Evolutionary conservation across 92 coral and sea anemone genomes (phyloP), one percentile per base, ranked within the genome.

Genomic region (Galaxea fascicularis): DNA sequence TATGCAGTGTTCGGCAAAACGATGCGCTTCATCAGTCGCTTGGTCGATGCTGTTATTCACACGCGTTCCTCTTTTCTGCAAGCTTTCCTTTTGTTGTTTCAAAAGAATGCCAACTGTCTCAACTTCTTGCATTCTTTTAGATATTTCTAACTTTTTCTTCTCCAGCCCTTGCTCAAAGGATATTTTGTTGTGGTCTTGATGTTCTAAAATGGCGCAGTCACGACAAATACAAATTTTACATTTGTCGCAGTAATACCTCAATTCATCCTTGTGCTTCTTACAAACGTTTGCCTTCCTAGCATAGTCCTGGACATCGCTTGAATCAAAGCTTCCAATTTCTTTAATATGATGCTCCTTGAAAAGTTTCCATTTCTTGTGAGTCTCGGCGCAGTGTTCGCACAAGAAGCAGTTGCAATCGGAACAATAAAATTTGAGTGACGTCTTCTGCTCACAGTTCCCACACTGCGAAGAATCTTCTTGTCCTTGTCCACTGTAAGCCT

Each of bases 181-280:
- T 6, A 58, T 29, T 45, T 31, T 35, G 80, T 76, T 76, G 84
- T 88, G 91, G 17, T 71, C 84, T 6, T 70, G 86, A 66, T 88
- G 91, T 5, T 76, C 84, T 30, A 88, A 82, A 3, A 82, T 56
- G 29, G 84, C 91, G 82, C 91, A 88, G 73, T 88, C 88, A 31
- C 91, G 91, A 56, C 91, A 88, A 28, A 88, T 82, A 39, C 78
- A 68, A 22, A 18, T 39, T 22, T 66, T 53, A 31, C 91, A 88
- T n/a, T 86, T 45, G 15, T 82, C 77, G 57, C 91, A 82, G 73
- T 76, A 82, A 57, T 73, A 82, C 27, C 67, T 46, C 4, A 57
- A 49, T 44, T 82, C 76, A 16, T 88, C 88, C 5, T 57, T 30
- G 66, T 88, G 88, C 30, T 88, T 78, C 70, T 83, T 62, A 25